phyloP scores from a whole-genome alignment of 2,113 vertebrate species.

The Burhinus bistriatus region DNA sequence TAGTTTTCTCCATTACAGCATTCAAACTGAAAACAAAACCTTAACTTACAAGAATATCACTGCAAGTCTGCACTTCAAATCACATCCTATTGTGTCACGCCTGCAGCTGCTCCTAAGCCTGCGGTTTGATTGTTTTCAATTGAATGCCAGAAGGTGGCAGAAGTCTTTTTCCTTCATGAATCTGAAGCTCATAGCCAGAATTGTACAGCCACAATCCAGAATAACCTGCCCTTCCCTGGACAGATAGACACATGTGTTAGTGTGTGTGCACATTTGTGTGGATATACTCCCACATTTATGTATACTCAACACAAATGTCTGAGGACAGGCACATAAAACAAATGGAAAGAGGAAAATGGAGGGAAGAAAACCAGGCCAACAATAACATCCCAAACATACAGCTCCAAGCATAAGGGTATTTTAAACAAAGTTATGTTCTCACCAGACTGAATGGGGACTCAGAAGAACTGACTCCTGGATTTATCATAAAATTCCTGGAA shows the following conservation, averaged over 20 bases:
- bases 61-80: neutral
- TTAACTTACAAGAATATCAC: neutral
- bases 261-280: neutral
- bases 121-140: neutral
- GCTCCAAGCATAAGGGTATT: neutral
- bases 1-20: neutral
- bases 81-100: neutral
- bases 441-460: neutral
- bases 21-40: neutral
- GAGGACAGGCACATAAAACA: neutral
- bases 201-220: neutral
- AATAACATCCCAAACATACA: neutral
- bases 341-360: neutral
- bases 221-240: neutral
- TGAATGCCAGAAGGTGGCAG: neutral
- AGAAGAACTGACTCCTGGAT: neutral
- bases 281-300: neutral
- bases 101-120: neutral
- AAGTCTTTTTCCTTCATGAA: neutral
- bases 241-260: accelerated
- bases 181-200: neutral
- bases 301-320: too few relatives aligned
- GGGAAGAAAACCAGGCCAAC: neutral
- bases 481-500: neutral
- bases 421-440: neutral